These are phyloP conservation scores for Hydriomena furcata DNA, from an alignment of 2,888 invertebrate species.

Conservation along the genomic window DNA sequence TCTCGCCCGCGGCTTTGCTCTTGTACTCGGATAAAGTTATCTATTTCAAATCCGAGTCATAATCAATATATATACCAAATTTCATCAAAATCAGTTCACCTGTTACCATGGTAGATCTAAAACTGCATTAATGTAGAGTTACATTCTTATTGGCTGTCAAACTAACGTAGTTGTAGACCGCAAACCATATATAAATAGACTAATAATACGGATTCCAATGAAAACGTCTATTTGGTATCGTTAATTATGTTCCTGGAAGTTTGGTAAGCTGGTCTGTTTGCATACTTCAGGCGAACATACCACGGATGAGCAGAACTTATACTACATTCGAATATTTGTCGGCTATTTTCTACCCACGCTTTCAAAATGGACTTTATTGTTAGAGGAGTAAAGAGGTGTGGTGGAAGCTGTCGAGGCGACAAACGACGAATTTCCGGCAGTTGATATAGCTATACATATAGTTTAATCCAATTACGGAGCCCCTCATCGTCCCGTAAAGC, in stretches of 20 bases:
- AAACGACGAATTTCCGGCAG: constrained; percentile 35
- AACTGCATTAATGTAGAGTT: too few species aligned
- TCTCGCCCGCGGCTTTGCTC: too few species aligned
- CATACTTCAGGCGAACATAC: constrained; percentile 29
- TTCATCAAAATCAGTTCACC: too few species aligned
- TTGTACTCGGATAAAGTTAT: too few species aligned
- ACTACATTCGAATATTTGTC: constrained; percentile 30
- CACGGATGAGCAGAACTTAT: constrained; percentile 28
- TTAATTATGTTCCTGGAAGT: constrained; percentile 31
- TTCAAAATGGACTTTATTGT: constrained; percentile 27
- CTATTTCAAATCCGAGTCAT: too few species aligned
- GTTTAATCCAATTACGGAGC: constrained; percentile 52
- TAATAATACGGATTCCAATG: constrained; percentile 26
- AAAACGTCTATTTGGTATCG: constrained; percentile 32
- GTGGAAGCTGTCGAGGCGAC: constrained; percentile 11
- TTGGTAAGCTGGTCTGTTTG: constrained; percentile 32
- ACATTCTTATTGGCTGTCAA: neutral
- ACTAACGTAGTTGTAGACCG: neutral
- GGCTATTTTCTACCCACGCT: constrained; percentile 10
- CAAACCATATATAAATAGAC: constrained; percentile 15
- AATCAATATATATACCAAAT: too few species aligned
- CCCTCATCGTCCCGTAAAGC: constrained; percentile 34
- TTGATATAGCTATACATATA: constrained; percentile 47
- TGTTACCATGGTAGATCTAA: too few species aligned
- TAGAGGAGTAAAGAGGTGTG: constrained; percentile 10